A percentile compares a stretch with the other conserved stretches of the same genome.
Evolutionary conservation across 2,888 invertebrate genomes (phyloP).

Genomic region (Lochmaea capreae): DNA sequence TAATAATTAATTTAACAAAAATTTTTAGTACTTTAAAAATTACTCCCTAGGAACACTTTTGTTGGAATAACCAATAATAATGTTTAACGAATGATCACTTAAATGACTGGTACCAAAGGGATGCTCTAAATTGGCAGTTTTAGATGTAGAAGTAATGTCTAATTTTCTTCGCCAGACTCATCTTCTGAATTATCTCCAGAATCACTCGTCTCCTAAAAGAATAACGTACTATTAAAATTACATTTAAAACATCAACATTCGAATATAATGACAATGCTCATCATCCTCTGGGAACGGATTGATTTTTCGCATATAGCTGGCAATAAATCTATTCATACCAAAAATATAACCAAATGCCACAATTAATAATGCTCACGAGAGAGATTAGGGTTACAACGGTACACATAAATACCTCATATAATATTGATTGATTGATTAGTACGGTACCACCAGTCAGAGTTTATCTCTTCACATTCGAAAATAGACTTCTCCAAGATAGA

Average conservation of each 20-base stretch:
- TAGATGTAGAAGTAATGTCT: conserved; percentile 4
- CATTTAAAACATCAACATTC: too few species aligned
- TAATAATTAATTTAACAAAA: background rate
- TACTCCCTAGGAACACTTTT: background rate
- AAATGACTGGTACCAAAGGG: background rate
- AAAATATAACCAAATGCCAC: background rate
- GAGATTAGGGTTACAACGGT: too few species aligned
- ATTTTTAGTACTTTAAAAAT: background rate
- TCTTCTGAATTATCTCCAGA: conserved; percentile 38
- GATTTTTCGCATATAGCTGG: too few species aligned
- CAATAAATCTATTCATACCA: background rate
- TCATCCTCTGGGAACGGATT: too few species aligned
- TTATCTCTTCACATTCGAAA: too few species aligned
- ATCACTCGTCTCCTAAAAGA: conserved; percentile 37
- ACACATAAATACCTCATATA: too few species aligned
- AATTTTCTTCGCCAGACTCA: conserved; percentile 33
- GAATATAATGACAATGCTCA: too few species aligned
- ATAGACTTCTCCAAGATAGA: too few species aligned
- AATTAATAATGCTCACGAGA: background rate
- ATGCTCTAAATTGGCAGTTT: conserved; percentile 10
- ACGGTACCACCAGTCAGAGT: too few species aligned
- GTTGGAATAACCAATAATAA: background rate
- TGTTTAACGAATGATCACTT: background rate
- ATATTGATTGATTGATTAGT: too few species aligned
- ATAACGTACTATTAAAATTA: background rate